phyloP scores from a whole-genome alignment of 1,140 invertebrate genomes.

The Drosophila orosa region DNA sequence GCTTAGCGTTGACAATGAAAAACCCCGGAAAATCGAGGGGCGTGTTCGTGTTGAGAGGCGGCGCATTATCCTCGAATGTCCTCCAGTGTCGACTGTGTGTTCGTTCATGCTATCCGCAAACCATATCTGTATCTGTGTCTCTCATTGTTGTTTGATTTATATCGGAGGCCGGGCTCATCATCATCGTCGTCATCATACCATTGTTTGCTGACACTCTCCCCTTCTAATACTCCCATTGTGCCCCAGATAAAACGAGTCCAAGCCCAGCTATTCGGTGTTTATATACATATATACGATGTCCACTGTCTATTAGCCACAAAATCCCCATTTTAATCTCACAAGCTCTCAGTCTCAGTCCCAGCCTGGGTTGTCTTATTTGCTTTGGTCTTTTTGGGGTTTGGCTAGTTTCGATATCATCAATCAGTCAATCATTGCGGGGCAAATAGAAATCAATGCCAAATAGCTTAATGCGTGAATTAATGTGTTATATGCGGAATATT shows the following conservation, averaged over 20 bases:
- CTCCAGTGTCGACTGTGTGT: slow-evolving; percentile 46
- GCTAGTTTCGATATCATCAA: slow-evolving; percentile 46
- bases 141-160: slow-evolving; percentile 75
- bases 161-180: slow-evolving; percentile 53
- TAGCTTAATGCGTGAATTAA: slow-evolving; percentile 47
- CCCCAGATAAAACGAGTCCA: slow-evolving; percentile 32
- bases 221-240: slow-evolving; percentile 23
- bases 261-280: slow-evolving; percentile 6
- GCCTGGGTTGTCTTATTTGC: slow-evolving; percentile 21
- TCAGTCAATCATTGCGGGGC: slow-evolving; percentile 37
- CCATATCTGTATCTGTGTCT: slow-evolving; percentile 43
- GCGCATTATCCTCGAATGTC: slow-evolving; percentile 67
- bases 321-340: slow-evolving; percentile 27
- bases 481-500: slow-evolving; percentile 27
- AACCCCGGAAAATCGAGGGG: slow-evolving; percentile 23
- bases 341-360: background rate
- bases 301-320: slow-evolving; percentile 48
- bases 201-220: slow-evolving; percentile 36
- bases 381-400: slow-evolving; percentile 30
- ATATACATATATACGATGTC: slow-evolving; percentile 11
- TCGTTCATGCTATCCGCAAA: slow-evolving; percentile 16
- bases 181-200: slow-evolving; percentile 30
- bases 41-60: slow-evolving; percentile 59
- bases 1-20: slow-evolving; percentile 70
- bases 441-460: slow-evolving; percentile 68